These are phyloP conservation scores for Falco berigora DNA, from an alignment of 2,797 vertebrate species.

Conservation along the genomic window DNA sequence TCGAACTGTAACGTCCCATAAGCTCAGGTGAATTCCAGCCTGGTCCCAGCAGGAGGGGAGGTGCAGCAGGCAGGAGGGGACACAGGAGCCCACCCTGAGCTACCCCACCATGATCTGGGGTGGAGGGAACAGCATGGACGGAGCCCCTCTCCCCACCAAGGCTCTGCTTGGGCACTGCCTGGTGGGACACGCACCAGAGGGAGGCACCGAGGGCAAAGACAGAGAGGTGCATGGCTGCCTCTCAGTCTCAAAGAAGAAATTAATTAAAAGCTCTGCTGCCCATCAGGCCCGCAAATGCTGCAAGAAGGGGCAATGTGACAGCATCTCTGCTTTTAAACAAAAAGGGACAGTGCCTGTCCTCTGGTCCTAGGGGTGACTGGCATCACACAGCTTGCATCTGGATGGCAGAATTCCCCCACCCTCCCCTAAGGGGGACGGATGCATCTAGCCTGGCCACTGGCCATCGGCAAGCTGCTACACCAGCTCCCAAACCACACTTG, in stretches of 20 bases:
- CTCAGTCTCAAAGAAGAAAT: neutral
- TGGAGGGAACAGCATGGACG: neutral
- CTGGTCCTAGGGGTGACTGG: neutral
- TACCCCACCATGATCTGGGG: neutral
- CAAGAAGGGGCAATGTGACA: neutral
- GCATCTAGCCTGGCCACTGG: neutral
- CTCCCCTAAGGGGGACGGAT: neutral
- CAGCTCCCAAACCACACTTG: neutral
- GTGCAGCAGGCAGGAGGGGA: neutral
- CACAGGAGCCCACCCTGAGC: neutral
- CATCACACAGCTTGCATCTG: neutral
- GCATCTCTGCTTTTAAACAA: neutral
- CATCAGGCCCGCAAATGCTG: neutral
- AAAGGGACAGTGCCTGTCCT: neutral
- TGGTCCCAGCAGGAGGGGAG: neutral
- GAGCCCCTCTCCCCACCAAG: neutral
- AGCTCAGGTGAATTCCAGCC: neutral
- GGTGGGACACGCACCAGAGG: neutral
- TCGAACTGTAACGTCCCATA: accelerated
- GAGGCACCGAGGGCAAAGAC: neutral
- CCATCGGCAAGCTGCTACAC: accelerated
- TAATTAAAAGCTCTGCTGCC: neutral
- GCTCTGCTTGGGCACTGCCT: neutral
- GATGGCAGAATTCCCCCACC: neutral
- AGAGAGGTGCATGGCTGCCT: neutral